These are phyloP conservation scores for Amphiprion clarkii DNA, from an alignment of 2,797 vertebrate genomes.

Conservation along the genomic window DNA sequence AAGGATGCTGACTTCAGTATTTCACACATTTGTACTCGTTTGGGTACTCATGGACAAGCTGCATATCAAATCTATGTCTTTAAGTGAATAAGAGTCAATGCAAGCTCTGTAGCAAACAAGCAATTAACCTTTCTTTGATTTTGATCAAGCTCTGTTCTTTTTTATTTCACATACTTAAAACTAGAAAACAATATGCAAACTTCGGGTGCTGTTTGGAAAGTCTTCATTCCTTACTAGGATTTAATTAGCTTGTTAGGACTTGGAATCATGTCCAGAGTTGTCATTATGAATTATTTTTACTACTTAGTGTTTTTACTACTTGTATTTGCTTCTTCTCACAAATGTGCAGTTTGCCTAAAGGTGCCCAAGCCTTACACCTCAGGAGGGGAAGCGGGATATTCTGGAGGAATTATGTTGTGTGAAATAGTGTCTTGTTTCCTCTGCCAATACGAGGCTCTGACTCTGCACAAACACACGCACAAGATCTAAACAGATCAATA, in stretches of 20 bases:
- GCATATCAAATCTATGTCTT: background rate
- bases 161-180: background rate
- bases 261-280: too few species aligned
- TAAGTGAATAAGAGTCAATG: too few species aligned
- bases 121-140: background rate
- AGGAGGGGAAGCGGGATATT: slow-evolving; percentile 42
- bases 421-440: slow-evolving; percentile 61
- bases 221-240: too few species aligned
- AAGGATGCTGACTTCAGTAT: slow-evolving; percentile 39
- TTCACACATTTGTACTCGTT: slow-evolving; percentile 14
- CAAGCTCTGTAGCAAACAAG: background rate
- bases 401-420: slow-evolving; percentile 52
- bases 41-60: background rate
- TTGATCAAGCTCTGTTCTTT: background rate
- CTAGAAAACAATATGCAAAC: too few species aligned
- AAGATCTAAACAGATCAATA: slow-evolving; percentile 66
- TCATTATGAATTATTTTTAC: too few species aligned
- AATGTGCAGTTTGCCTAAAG: slow-evolving; percentile 5
- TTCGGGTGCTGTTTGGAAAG: too few species aligned
- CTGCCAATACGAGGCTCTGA: slow-evolving; percentile 45
- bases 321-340: slow-evolving; percentile 11
- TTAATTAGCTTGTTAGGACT: too few species aligned
- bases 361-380: slow-evolving; percentile 26
- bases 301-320: too few species aligned
- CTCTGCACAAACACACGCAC: slow-evolving; percentile 47